A percentile compares a stretch with the other conserved stretches of the same genome.
Evolutionary conservation across 2,797 vertebrate species (phyloP).

Genomic region (Pteronotus mesoamericanus): DNA sequence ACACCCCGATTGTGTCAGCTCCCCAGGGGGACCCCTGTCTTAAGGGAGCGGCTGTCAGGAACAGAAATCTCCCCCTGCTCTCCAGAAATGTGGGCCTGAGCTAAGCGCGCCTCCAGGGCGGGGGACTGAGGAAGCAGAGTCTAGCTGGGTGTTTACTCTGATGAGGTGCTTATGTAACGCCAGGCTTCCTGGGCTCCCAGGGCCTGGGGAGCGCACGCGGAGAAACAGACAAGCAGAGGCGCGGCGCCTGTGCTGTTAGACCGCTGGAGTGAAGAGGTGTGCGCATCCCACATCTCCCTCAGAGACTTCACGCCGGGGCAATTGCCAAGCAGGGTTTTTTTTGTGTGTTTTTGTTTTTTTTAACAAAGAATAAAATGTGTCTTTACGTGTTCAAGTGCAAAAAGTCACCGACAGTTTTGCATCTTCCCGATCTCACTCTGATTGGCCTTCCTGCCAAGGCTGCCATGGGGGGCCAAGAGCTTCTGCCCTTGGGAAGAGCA

Average conservation of each 20-base stretch:
- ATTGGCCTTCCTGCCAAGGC: neutral
- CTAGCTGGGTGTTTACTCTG: constrained; percentile 45
- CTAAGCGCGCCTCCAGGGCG: neutral
- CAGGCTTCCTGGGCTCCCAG: constrained; percentile 34
- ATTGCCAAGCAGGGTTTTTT: neutral
- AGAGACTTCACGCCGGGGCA: neutral
- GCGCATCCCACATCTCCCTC: neutral
- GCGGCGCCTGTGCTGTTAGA: neutral
- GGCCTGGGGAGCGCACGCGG: neutral
- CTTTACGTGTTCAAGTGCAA: constrained; percentile 16
- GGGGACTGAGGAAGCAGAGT: neutral
- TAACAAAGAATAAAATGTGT: neutral
- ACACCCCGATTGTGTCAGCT: neutral
- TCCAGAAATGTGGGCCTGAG: neutral
- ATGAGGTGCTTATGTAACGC: constrained; percentile 64
- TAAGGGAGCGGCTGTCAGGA: neutral
- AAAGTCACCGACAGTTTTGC: neutral
- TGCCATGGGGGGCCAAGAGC: neutral
- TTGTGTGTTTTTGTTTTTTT: neutral
- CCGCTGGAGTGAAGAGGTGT: neutral
- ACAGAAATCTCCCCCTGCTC: neutral
- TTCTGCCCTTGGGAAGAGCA: neutral
- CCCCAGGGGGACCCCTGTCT: neutral
- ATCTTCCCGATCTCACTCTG: neutral
- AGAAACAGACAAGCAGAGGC: neutral